These are phyloP conservation scores for Lacerta bilineata DNA, from an alignment of 2,797 vertebrate species.

Conservation along the genomic window DNA sequence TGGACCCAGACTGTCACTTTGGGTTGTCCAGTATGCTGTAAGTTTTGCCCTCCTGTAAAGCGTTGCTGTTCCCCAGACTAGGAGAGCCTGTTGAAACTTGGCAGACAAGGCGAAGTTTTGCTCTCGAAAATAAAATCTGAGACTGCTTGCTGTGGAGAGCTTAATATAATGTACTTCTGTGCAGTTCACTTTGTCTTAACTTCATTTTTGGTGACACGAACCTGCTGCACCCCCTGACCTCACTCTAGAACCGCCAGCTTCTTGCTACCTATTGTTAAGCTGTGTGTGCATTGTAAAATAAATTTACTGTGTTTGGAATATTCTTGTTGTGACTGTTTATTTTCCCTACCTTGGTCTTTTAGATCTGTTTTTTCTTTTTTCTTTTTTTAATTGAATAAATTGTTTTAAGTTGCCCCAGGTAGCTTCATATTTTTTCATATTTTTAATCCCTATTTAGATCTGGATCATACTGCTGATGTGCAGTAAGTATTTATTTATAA, in stretches of 20 bases:
- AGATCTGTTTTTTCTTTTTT: rapidly evolving
- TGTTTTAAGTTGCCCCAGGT: background rate
- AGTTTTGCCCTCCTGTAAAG: background rate
- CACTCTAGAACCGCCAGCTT: background rate
- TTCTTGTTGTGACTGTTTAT: background rate
- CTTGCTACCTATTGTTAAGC: background rate
- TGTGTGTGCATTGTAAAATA: background rate
- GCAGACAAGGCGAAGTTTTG: background rate
- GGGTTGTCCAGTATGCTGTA: background rate
- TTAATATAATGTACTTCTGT: background rate
- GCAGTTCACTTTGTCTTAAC: background rate
- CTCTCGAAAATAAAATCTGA: background rate
- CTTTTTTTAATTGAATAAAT: rapidly evolving
- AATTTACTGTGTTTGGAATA: background rate
- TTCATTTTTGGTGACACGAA: background rate
- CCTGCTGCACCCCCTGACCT: background rate
- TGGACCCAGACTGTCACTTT: background rate
- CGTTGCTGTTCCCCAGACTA: background rate
- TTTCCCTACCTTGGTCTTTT: background rate
- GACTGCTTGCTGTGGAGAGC: background rate
- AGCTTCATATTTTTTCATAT: slow-evolving; percentile 29
- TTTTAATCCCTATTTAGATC: slow-evolving; percentile 82
- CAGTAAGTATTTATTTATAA: slow-evolving; percentile 87
- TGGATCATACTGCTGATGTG: slow-evolving; percentile 98
- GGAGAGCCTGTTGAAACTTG: background rate